Base-by-base conservation (phyloP, 2,888 invertebrate species). In the Ormyrus thymus region DNA sequence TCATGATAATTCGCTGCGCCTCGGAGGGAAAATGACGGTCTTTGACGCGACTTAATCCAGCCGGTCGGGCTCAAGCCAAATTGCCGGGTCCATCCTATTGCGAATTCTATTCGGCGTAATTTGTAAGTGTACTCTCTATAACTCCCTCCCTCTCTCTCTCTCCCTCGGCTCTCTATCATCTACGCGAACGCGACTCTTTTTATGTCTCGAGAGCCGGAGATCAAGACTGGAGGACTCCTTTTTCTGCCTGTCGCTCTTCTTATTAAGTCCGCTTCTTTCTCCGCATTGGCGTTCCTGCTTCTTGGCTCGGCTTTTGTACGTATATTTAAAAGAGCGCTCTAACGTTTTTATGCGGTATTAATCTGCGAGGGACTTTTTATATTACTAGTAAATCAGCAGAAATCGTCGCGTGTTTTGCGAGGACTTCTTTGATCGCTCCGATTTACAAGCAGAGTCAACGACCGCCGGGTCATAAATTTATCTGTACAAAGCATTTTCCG, bases 21-120 rank as follows among this genome's bases (percentile, higher is more conserved):
- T 7, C 56, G 43, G 58, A 45, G 15, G 10, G 71, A 50, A 82
- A 83, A 84, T 83, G 79, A 84, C 81, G 73, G 83, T 81, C 78
- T 82, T 80, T 78, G 79, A 73, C 62, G 78, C 48, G 82, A 81
- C 81, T 80, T 83, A 82, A 81, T 84, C 78, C 77, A 76, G 66
- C 79, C 29, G 29, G 74, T 78, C 76, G 68, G 61, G 61, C 51
- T 46, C 53, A 53, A 10, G 13, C 46, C 78, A 82, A 83, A 84
- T 84, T 83, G 78, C 68, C 61, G 45, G 61, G 78, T 50, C 62
- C 73, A 15, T n/a, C 56, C 73, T 56, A 73, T 75, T 78, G 29
- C 70, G 81, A 81, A 84, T 83, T 82, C 82, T 82, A 80, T 70
- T 82, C 84, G 83, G 81, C 85, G 85, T 88, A 89, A 89, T 88